These are phyloP conservation scores for Scrobipalpa costella DNA, from an alignment of 2,888 invertebrate species.

Conservation along the genomic window DNA sequence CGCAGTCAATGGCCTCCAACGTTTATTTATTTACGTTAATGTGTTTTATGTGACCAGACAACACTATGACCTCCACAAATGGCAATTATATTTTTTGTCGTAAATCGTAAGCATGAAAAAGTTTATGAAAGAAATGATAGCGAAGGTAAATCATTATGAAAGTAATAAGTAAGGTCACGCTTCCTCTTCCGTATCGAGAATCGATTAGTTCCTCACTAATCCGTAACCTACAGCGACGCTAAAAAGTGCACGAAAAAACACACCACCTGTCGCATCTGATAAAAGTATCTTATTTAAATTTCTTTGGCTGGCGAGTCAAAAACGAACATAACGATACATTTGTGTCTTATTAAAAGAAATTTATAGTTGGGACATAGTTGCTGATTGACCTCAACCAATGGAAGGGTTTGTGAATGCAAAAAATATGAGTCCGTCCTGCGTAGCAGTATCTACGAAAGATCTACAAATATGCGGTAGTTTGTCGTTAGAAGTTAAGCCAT, in stretches of 20 bases:
- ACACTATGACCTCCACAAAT: background rate
- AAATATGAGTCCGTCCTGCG: constrained; percentile 49
- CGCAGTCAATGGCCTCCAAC: constrained; percentile 13
- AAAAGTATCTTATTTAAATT: constrained; percentile 81
- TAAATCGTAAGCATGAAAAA: background rate
- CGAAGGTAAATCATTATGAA: constrained; percentile 28
- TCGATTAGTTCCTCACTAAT: constrained; percentile 76
- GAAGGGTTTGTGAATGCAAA: constrained; percentile 68
- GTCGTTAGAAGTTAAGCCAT: background rate
- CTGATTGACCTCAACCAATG: constrained; percentile 78
- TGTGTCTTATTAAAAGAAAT: constrained; percentile 82
- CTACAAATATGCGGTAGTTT: background rate
- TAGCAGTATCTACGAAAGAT: constrained; percentile 10
- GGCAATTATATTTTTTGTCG: background rate
- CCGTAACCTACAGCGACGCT: constrained; percentile 78
- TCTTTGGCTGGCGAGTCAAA: constrained; percentile 73
- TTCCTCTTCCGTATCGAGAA: constrained; percentile 66
- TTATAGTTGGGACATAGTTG: constrained; percentile 76
- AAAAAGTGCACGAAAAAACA: constrained; percentile 65
- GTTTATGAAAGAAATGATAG: constrained; percentile 16
- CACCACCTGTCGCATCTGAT: constrained; percentile 81
- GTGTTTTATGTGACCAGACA: background rate
- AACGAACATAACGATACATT: constrained; percentile 73
- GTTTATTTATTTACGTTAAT: background rate
- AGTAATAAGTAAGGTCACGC: constrained; percentile 49